phyloP scores from a whole-genome alignment of 2,113 vertebrate species.

The Varanus komodoensis region DNA sequence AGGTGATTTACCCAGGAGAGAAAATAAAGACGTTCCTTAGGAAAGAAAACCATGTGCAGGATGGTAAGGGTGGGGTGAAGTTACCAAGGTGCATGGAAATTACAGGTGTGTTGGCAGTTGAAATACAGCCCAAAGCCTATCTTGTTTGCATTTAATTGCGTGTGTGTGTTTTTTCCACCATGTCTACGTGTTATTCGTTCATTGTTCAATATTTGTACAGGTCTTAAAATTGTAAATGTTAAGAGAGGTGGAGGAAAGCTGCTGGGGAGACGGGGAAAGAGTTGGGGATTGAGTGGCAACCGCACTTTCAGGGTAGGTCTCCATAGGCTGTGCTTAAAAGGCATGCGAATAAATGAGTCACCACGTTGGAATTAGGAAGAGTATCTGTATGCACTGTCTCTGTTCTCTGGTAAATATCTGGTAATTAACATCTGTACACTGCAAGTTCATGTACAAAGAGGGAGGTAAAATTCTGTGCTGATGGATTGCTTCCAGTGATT shows the following conservation, averaged over 20 bases:
- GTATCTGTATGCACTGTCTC: background rate
- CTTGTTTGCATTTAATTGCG: background rate
- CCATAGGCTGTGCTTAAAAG: background rate
- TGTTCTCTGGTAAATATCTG: background rate
- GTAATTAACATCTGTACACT: background rate
- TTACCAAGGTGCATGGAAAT: background rate
- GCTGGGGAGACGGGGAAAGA: background rate
- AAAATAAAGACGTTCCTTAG: background rate
- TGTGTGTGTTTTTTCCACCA: background rate
- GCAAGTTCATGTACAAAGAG: background rate
- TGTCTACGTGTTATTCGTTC: background rate
- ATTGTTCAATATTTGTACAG: background rate
- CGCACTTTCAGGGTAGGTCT: background rate
- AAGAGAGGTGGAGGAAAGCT: background rate
- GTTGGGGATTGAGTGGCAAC: background rate
- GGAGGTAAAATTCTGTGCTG: background rate
- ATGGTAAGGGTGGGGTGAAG: background rate
- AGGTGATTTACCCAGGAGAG: background rate
- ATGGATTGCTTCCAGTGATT: background rate
- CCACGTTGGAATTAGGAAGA: background rate
- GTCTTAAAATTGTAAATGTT: background rate
- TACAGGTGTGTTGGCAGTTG: background rate
- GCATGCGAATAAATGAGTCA: background rate
- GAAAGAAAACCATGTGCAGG: background rate
- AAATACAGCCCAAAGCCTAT: background rate